Evolutionary conservation across 92 coral and sea anemone genomes (phyloP).

Genomic region (Plumapathes pennacea): DNA sequence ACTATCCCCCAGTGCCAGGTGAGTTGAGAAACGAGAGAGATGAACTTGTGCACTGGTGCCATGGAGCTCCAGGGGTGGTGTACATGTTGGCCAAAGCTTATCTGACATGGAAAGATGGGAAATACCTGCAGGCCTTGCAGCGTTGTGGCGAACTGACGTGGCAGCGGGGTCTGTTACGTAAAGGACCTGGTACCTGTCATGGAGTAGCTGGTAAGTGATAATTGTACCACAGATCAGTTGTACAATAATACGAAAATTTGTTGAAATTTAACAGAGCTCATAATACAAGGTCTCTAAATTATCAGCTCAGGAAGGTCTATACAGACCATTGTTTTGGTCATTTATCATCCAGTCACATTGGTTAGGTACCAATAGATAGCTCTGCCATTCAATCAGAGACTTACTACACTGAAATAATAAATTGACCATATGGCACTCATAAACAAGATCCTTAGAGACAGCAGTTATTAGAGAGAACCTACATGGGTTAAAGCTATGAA

Average conservation of each 20-base stretch:
- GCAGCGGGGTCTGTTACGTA: constrained; percentile 78
- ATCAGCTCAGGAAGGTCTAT: no score
- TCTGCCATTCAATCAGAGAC: no score
- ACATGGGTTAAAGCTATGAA: no score
- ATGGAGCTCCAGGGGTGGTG: constrained; percentile 96
- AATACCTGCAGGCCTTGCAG: constrained; percentile 80
- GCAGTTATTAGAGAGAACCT: no score
- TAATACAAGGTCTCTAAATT: no score
- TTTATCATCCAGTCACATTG: no score
- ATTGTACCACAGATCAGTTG: background rate
- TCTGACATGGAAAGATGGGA: constrained; percentile 81
- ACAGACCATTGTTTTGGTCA: no score
- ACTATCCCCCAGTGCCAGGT: constrained; percentile 78
- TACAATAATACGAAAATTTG: background rate
- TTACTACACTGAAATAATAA: no score
- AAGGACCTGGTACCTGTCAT: constrained; percentile 98
- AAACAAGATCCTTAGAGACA: no score
- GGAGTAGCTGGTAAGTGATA: constrained; percentile 82
- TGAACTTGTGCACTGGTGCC: constrained; percentile 95
- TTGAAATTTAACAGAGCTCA: no score
- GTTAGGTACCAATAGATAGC: no score
- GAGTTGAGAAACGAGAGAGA: constrained; percentile 37
- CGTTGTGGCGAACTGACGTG: constrained; percentile 88
- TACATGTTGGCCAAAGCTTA: constrained; percentile 88
- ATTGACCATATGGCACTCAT: no score